Evolutionary conservation across 2,888 invertebrate species (phyloP), one percentile per base, ranked within the genome.

Genomic region (Julus scandinavius): DNA sequence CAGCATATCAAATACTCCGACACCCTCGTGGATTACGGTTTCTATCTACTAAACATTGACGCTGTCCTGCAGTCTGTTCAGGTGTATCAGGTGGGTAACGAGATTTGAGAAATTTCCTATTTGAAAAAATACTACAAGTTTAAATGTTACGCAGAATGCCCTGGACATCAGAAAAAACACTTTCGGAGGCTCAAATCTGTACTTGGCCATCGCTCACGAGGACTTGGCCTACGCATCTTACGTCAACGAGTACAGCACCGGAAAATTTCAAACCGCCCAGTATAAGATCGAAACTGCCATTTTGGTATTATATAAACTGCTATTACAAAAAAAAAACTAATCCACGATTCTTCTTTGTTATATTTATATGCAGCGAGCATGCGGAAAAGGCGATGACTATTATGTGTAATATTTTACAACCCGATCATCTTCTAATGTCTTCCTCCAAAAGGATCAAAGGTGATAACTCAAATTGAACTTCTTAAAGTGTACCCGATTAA

Each of bases 211-310:
- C 49, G 96, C 96, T 49, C 96, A 97, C 92, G 98, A 98, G 93
- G 98, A 98, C 93, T 93, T 98, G 85, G 97, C 98, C 0, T 98
- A 98, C 93, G 97, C 97, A 86, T 95, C 96, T 15, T 98, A 98
- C 92, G 97, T 98, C 86, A 95, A 96, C 88, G 98, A 98, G 93
- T 98, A 98, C 92, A 97, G 96, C 91, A 95, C 97, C 0, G 97
- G 98, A 0, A 94, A 95, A 90, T 98, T 98, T 93, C 94, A 94
- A 91, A 94, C 95, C 92, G 97, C 98, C 45, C 94, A 93, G 95
- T 95, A 92, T 45, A 45, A 45, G 41, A 45, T 45, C 41, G 41
- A n/a, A n/a, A n/a, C n/a, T n/a, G n/a, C n/a, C n/a, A n/a, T n/a
- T n/a, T n/a, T n/a, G n/a, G n/a, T n/a, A n/a, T n/a, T n/a, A n/a